These are phyloP conservation scores for Acanthurus tractus DNA, from an alignment of 2,797 vertebrate species.

Conservation along the genomic window DNA sequence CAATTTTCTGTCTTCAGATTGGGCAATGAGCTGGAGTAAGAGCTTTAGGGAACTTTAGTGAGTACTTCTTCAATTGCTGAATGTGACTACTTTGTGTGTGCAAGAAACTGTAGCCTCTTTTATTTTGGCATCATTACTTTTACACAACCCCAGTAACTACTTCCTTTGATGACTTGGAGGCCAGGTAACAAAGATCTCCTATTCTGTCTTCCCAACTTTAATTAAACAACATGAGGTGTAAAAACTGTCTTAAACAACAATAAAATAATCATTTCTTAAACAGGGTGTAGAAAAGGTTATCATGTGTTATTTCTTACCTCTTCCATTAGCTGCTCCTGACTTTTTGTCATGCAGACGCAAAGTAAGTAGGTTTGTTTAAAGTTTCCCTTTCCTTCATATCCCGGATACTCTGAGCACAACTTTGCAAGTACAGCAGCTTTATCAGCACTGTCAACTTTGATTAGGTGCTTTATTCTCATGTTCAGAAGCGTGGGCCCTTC, in stretches of 20 bases:
- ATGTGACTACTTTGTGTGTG: not conserved
- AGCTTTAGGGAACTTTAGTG: not conserved
- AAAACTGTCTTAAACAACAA: no score
- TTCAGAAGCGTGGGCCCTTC: slow-evolving; percentile 95
- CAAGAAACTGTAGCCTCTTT: no score
- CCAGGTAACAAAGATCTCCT: no score
- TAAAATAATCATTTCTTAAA: no score
- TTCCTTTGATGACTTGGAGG: no score
- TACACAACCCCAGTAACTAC: no score
- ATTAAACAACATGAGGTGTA: no score
- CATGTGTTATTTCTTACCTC: slow-evolving; percentile 87
- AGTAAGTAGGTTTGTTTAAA: slow-evolving; percentile 98
- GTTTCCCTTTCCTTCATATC: slow-evolving; percentile 95
- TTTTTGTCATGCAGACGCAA: slow-evolving; percentile 95
- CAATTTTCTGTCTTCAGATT: not conserved
- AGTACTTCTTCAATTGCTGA: not conserved
- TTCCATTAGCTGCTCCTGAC: slow-evolving; percentile 95
- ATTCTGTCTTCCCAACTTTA: no score
- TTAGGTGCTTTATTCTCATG: slow-evolving; percentile 98
- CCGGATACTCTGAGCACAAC: slow-evolving; percentile 94
- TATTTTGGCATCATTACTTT: no score
- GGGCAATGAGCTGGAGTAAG: not conserved
- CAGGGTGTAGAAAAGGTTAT: no score
- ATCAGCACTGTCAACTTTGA: slow-evolving; percentile 93
- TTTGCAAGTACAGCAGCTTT: slow-evolving; percentile 95